These are phyloP conservation scores for Nycteola revayana DNA, from an alignment of 2,888 invertebrate species.

Conservation along the genomic window DNA sequence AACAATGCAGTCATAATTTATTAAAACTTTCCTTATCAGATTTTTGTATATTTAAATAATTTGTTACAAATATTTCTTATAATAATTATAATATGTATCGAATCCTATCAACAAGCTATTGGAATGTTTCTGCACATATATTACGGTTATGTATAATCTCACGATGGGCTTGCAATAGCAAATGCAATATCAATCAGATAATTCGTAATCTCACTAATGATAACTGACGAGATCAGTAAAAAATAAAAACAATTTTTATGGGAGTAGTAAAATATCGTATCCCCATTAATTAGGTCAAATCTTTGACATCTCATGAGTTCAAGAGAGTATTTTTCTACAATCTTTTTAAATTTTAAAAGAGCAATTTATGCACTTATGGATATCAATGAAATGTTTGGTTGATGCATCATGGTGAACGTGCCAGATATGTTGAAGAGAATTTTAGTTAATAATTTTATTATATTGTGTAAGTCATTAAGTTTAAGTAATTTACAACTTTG, in stretches of 20 bases:
- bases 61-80: neutral
- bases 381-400: slow-evolving; percentile 77
- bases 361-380: slow-evolving; percentile 70
- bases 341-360: slow-evolving; percentile 73
- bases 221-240: slow-evolving; percentile 47
- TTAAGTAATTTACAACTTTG: slow-evolving; percentile 82
- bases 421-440: slow-evolving; percentile 80
- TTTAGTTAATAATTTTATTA: slow-evolving; percentile 82
- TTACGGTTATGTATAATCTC: slow-evolving; percentile 5
- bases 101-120: neutral
- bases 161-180: slow-evolving; percentile 6
- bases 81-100: slow-evolving; percentile 2
- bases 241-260: slow-evolving; percentile 48
- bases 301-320: slow-evolving; percentile 65
- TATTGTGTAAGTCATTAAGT: slow-evolving; percentile 82
- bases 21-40: slow-evolving; percentile 14
- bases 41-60: too few species aligned
- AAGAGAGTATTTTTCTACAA: slow-evolving; percentile 81
- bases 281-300: slow-evolving; percentile 64
- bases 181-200: slow-evolving; percentile 25
- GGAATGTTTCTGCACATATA: slow-evolving; percentile 6
- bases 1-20: slow-evolving; percentile 15
- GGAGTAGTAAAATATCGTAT: slow-evolving; percentile 57
- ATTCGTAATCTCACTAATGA: slow-evolving; percentile 68
- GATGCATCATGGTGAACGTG: slow-evolving; percentile 75